Base-by-base conservation (phyloP, 2,113 vertebrate genomes). In the Nannospalax galili region DNA sequence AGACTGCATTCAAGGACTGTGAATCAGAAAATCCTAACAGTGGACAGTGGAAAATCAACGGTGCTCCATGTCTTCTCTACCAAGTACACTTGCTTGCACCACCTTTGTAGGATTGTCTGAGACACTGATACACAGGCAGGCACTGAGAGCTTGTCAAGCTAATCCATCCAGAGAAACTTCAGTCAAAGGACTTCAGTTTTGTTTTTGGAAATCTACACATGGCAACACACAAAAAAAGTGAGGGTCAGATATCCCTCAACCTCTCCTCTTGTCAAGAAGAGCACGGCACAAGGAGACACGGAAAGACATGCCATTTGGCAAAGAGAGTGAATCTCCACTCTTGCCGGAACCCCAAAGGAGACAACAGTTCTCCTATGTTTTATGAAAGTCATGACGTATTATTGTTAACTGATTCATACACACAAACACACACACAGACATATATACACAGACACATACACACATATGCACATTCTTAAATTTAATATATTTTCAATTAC, bases 391-490 rank as follows among this genome's bases (percentile, higher is more conserved):
- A 37, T 37, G 20, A 6, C 26, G n/a, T 58, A 52, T 78, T 37
- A 7, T 17, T 81, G 40, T 2, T 62, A 10, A 28, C 58, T 80
- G 22, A 5, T 37, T 37, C 24, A 56, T 16, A 73, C n/a, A 72
- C n/a, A 72, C 7, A 72, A 24, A 74, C 24, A 42, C 40, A 74
- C 40, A 42, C 4, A 77, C 5, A 75, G 5, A 75, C 48, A 56
- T 0, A 48, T 15, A 77, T 1, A 58, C 32, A 79, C 3, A 26
- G 0, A 26, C 1, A 60, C n/a, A n/a, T n/a, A n/a, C n/a, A n/a
- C n/a, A n/a, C n/a, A n/a, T n/a, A n/a, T n/a, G n/a, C n/a, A n/a
- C n/a, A n/a, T n/a, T n/a, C n/a, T n/a, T n/a, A n/a, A n/a, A n/a
- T n/a, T 52, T 52, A 52, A 52, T 52, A 11, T 52, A 52, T 52